Conservation (phyloP, 2,113 vertebrate genomes). For the Carassius carassius region DNA sequence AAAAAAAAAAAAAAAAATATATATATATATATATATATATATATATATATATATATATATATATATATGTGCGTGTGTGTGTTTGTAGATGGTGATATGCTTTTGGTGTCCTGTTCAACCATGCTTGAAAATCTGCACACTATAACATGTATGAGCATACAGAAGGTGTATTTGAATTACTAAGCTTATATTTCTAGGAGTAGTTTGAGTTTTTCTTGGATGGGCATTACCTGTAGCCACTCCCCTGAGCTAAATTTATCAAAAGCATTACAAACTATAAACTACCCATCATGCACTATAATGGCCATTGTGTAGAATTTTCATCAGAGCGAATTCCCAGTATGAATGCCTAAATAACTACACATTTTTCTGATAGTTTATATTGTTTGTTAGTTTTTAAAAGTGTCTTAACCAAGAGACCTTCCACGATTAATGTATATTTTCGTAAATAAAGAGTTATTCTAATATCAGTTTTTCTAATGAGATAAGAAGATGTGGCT, state of each 20-base stretch:
- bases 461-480: conserved; percentile 63
- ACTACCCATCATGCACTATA: background rate
- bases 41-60: background rate
- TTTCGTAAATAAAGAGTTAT: conserved; percentile 64
- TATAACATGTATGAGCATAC: background rate
- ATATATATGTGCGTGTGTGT: too few species aligned
- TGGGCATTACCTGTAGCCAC: background rate
- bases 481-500: conserved; percentile 66
- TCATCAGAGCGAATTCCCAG: background rate
- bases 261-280: background rate
- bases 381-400: background rate
- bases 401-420: conserved; percentile 25
- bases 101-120: background rate
- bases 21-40: too few species aligned
- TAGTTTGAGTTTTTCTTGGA: background rate
- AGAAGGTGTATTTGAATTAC: background rate
- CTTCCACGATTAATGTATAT: conserved; percentile 50
- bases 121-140: too few species aligned
- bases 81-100: background rate
- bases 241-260: background rate
- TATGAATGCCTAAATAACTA: background rate
- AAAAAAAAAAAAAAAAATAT: too few species aligned
- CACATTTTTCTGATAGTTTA: background rate
- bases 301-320: background rate
- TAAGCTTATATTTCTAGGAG: background rate